Evolutionary conservation across 2,888 invertebrate species (phyloP).

Genomic region (Drosophila colorata): DNA sequence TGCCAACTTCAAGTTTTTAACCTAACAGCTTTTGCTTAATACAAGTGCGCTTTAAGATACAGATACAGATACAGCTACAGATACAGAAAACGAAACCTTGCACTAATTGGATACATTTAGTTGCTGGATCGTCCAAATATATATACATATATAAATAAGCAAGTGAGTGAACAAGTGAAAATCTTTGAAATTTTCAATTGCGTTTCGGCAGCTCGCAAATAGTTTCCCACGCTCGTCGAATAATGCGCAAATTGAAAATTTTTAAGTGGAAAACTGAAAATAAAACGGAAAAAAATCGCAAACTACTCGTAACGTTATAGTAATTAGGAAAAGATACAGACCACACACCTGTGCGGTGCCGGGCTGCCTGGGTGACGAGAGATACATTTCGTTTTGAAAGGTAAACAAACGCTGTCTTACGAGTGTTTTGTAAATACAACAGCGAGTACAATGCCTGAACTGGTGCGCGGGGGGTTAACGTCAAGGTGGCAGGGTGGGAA

Average conservation of each 20-base stretch:
- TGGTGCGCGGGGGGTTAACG: neutral
- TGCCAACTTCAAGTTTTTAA: conserved; percentile 20
- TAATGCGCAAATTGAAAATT: conserved; percentile 47
- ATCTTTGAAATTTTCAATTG: conserved; percentile 31
- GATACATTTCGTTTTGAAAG: conserved; percentile 42
- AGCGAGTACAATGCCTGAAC: conserved; percentile 28
- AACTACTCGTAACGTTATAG: neutral
- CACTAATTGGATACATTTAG: conserved; percentile 55
- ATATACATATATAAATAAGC: conserved; percentile 4
- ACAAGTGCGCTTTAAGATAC: conserved; percentile 2
- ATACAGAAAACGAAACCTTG: conserved; percentile 38
- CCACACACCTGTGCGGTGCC: conserved; percentile 12
- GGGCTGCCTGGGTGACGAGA: conserved; percentile 23
- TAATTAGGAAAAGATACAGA: conserved; percentile 34
- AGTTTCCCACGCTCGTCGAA: conserved; percentile 29
- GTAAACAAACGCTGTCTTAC: conserved; percentile 56
- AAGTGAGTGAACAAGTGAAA: conserved; percentile 33
- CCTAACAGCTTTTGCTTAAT: conserved; percentile 2
- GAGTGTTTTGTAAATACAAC: conserved; percentile 58
- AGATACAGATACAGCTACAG: conserved; percentile 5
- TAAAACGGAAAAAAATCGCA: conserved; percentile 20
- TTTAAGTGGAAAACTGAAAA: conserved; percentile 17
- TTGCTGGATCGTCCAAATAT: conserved; percentile 21
- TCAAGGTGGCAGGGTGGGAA: neutral
- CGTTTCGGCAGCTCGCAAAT: conserved; percentile 40